Base-by-base conservation (phyloP, 2,797 vertebrate genomes). In the Coranthus polyacanthus region DNA sequence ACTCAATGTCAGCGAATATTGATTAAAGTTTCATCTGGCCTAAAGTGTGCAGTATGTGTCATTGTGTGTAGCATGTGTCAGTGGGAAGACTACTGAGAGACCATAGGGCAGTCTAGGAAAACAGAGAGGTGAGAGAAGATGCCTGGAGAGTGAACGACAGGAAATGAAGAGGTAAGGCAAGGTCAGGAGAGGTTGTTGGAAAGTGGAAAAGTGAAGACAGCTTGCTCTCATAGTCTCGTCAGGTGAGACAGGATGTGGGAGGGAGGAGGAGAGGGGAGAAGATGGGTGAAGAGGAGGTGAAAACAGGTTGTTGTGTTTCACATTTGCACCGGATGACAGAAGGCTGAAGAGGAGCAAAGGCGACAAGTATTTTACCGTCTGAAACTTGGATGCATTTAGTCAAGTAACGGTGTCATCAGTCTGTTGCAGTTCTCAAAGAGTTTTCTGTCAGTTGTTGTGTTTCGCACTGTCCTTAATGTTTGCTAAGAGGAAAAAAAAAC, bases 291-390 rank as follows among this genome's bases (percentile, higher is more conserved):
- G 29, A 29, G 21, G 29, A 41, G 53, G 62, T 57, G 58, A 58
- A 47, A 71, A 58, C 36, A 65, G 32, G 58, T 16, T 24, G 26
- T 17, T 47, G 34, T 13, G 26, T 32, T 62, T 63, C 45, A 32
- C 12, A 59, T 50, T 53, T 36, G 43, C 42, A 58, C 45, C 34
- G 41, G 22, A n/a, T 47, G 72, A 66, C 3, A 56, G 62, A 24
- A 24, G n/a, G 32, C 38, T 18, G 41, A 39, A 15, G 20, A 51
- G 41, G 15, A 59, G 38, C n/a, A 24, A 38, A 65, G 49, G 36
- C 1, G 1, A 57, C 20, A 38, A 45, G 13, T 47, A 34, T 45
- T 47, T 51, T 34, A 68, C 67, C 11, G 20, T 13, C 6, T 29
- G 26, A 29, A 6, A 29, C 26, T 3, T 29, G 12, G 26, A 6